phyloP scores from a whole-genome alignment of 2,888 invertebrate genomes.

The Baccha elongata region DNA sequence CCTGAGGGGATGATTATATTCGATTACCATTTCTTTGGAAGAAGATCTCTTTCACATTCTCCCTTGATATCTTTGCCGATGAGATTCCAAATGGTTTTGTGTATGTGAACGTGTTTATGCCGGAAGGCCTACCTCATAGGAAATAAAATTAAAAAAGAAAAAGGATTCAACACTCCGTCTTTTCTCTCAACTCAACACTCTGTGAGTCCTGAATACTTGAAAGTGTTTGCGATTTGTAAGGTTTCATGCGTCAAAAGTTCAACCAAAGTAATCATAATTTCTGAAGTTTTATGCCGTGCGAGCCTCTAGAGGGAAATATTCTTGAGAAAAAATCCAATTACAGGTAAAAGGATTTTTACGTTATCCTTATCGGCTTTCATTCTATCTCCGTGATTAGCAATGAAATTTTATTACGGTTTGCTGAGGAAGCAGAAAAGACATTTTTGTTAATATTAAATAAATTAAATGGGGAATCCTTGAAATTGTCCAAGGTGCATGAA shows the following conservation, averaged over 20 bases:
- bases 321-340: conserved; percentile 65
- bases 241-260: conserved; percentile 68
- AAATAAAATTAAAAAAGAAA: conserved; percentile 21
- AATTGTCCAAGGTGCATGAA: conserved; percentile 38
- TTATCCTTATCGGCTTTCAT: conserved; percentile 51
- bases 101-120: conserved; percentile 18
- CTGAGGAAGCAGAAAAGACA: conserved; percentile 46
- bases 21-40: conserved; percentile 52
- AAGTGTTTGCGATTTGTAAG: conserved; percentile 63
- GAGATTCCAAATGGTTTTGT: conserved; percentile 37
- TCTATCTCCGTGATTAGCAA: conserved; percentile 62
- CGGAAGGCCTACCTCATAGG: conserved; percentile 35
- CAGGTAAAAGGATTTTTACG: conserved; percentile 69
- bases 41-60: conserved; percentile 29
- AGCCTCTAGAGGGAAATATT: not conserved
- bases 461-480: conserved; percentile 64
- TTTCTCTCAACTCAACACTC: not conserved
- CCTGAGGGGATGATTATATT: conserved; percentile 48
- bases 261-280: conserved; percentile 69
- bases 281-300: conserved; percentile 34
- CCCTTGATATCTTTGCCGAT: conserved; percentile 37
- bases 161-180: conserved; percentile 27
- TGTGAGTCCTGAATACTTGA: conserved; percentile 40
- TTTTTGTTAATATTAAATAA: conserved; percentile 70
- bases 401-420: conserved; percentile 66